Evolutionary conservation across 2,113 vertebrate species (phyloP), one percentile per base, ranked within the genome.

Genomic region (Panurus biarmicus): DNA sequence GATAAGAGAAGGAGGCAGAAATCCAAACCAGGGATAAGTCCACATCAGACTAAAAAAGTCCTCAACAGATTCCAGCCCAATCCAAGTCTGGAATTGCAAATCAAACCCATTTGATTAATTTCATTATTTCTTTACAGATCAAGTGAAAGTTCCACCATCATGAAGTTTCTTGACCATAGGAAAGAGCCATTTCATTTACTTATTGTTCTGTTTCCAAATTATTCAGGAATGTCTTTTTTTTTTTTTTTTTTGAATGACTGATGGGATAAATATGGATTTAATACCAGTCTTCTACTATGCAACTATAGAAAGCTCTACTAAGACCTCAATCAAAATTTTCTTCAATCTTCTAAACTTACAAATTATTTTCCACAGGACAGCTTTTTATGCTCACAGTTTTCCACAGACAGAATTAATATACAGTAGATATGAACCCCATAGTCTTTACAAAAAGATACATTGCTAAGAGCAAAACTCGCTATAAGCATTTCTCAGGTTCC

Each of bases 371-470:
- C 58, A 88, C 58, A 88, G 67, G 44, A 18, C 74, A 89, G 48
- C 8, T 40, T 85, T 71, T 64, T 54, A 78, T 12, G 42, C 20
- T 77, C 4, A 20, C 24, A 35, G 9, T 29, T 31, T 86, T 74
- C 65, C 66, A 80, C 18, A 75, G 45, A 47, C 14, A 28, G 6
- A 88, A 66, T 42, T 80, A 14, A 51, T 29, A 79, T 3, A 40
- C 5, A 72, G 38, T 5, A 67, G 38, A 38, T 45, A 50, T 1
- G 10, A 79, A 83, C 1, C 0, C 13, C 14, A 19, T 0, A 15
- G 33, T 54, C 64, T 77, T 77, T 24, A 75, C 11, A 65, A 62
- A 85, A 76, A 66, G 36, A 60, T 8, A 48, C 14, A 40, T 0
- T 40, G 31, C 24, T 71, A 78, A 72, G n/a, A 85, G 31, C 40